Base-by-base conservation (phyloP, 2,797 vertebrate species). In the Chelon auratus region DNA sequence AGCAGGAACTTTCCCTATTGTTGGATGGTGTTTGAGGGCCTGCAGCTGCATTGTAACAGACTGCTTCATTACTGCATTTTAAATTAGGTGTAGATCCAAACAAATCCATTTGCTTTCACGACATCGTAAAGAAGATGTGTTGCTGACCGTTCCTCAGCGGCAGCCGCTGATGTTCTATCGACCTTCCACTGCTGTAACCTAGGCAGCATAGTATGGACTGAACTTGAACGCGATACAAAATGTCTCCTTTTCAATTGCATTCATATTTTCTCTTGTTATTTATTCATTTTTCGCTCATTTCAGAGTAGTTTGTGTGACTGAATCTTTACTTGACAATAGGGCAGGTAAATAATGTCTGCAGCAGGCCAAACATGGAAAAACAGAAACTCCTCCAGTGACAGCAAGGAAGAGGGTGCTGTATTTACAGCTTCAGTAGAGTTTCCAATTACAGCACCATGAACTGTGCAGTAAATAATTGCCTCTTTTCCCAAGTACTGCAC, bases 101-200 rank as follows among this genome's bases (percentile, higher is more conserved):
- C 89, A 89, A 89, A 93, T 93, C 91, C 84, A 91, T 92, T 93
- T 87, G 72, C 71, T 91, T 91, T 92, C 84, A 90, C 77, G 52
- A 89, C 39, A 52, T 90, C 75, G 83, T 93, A 92, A 93, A 94
- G 80, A 89, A 91, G 92, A 92, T 88, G 89, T 91, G 91, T 89
- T 78, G 91, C 86, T 82, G 89, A 85, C 89, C 82, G 67, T 83
- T 91, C 77, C 79, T 89, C 80, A 57, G 83, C 60, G 15, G 71
- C 84, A 66, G 72, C 72, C 73, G 84, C 72, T 87, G 78, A 90
- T 80, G 83, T 89, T 83, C 68, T 84, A 92, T 93, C 85, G 85
- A 92, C 91, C 78, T 71, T 81, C 63, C 82, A 17, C 64, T 75
- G 69, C 75, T 81, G 69, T 71, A 78, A 82, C 79, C 82, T 53